Base-by-base conservation (phyloP, 2,113 vertebrate genomes). In the Chloebia gouldiae region DNA sequence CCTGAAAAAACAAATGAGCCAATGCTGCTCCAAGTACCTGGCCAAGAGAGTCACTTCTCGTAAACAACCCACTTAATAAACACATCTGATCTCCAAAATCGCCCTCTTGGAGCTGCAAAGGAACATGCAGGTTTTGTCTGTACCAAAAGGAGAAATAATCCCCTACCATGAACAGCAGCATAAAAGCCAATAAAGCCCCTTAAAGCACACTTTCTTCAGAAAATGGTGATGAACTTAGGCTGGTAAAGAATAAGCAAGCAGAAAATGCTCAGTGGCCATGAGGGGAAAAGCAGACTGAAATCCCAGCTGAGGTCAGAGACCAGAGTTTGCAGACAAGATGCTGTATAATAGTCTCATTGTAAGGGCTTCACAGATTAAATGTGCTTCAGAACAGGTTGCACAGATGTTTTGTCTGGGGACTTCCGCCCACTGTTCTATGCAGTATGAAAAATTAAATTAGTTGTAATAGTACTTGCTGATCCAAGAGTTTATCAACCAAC, bases 401-500 rank as follows among this genome's bases (percentile, higher is more conserved):
- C 95, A 97, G 93, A 84, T 95, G 93, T 96, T 96, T 91, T 89
- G 83, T 95, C 96, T 66, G 30, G 92, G 80, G 95, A 91, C 69
- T 93, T 96, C 95, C 86, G 93, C 93, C 93, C 82, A 86, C 88
- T 79, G 75, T 51, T 92, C 13, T 2, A 59, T 6, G 10, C 33
- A 61, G 42, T 73, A 95, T 70, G 92, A 95, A 95, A 79, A 94
- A 94, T 91, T 89, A 57, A 92, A 80, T 93, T 72, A 85, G 61
- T 87, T 94, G 86, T 49, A 72, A 87, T 79, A 84, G 76, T 40
- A 47, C 54, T 64, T 54, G 61, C 37, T 93, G 69, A 87, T 93
- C 83, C 91, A 93, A 73, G 72, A 73, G 64, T 92, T 90, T 68
- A 91, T 93, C 84, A 77, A 61, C 45, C 73, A 33, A 10, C 40